Conservation (phyloP, 1,140 invertebrate species). For the Camponotus floridanus region DNA sequence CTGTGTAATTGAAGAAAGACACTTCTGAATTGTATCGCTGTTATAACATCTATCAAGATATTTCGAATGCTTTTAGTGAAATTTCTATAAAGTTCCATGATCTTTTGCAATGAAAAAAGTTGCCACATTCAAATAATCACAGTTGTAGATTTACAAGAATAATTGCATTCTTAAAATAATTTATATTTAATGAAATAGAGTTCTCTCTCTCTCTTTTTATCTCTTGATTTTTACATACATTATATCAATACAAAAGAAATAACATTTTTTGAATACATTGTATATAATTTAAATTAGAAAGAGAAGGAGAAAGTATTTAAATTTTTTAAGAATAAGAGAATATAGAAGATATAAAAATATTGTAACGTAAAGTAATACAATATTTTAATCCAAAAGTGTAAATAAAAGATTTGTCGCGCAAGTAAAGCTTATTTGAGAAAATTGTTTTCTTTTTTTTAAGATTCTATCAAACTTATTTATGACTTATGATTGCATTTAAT, state of each 20-base stretch:
- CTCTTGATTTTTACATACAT: neutral
- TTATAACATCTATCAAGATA: neutral
- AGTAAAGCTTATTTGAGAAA: neutral
- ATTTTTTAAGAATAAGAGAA: neutral
- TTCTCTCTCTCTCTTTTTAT: too few species aligned
- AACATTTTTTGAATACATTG: neutral
- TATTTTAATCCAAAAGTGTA: neutral
- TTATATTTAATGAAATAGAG: neutral
- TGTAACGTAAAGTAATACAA: neutral
- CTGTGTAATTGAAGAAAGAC: neutral
- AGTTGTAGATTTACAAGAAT: neutral
- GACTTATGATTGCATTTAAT: slow-evolving; percentile 41
- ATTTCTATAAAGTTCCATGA: neutral
- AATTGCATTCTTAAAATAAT: neutral
- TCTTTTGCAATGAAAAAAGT: neutral
- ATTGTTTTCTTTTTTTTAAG: neutral
- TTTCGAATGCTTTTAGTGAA: neutral
- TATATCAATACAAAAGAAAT: neutral
- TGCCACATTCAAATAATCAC: neutral
- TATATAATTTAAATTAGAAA: neutral
- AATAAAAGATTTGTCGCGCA: neutral
- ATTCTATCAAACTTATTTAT: neutral
- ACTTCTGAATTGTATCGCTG: neutral
- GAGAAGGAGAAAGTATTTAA: neutral
- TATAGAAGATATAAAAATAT: neutral